phyloP scores from a whole-genome alignment of 1,140 invertebrate species.

The Hylyphantes graminicola region DNA sequence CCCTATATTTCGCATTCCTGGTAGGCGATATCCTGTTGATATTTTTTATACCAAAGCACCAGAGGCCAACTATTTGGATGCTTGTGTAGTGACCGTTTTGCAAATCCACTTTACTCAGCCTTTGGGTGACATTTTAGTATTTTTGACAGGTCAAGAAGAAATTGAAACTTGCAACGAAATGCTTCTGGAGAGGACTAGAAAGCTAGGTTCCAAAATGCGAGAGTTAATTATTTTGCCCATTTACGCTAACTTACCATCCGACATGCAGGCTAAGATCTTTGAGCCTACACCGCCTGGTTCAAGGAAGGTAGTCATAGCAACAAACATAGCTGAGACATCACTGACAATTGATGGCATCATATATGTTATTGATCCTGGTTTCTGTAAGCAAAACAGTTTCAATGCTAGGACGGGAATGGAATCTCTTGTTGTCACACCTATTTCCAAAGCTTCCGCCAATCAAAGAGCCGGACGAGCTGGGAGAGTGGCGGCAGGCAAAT shows the following conservation, averaged over 20 bases:
- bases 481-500: conserved; percentile 94
- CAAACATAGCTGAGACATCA: conserved; percentile 99
- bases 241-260: conserved; percentile 97
- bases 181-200: conserved; percentile 87
- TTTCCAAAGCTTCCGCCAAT: conserved; percentile 91
- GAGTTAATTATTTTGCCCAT: conserved; percentile 96
- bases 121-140: conserved; percentile 94
- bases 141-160: conserved; percentile 94
- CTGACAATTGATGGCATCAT: conserved; percentile 99
- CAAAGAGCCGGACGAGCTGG: conserved; percentile 93
- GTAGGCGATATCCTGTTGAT: conserved; percentile 84
- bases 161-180: conserved; percentile 97
- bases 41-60: conserved; percentile 99
- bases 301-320: conserved; percentile 93
- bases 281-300: conserved; percentile 89
- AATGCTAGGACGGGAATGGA: conserved; percentile 99
- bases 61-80: conserved; percentile 98
- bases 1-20: conserved; percentile 97
- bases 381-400: conserved; percentile 99
- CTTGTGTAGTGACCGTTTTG: conserved; percentile 93
- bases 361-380: conserved; percentile 99
- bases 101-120: conserved; percentile 97
- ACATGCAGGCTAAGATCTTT: conserved; percentile 94
- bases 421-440: conserved; percentile 96
- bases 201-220: conserved; percentile 90